phyloP scores from a whole-genome alignment of 2,113 vertebrate species.

The Formicarius rufipectus region DNA sequence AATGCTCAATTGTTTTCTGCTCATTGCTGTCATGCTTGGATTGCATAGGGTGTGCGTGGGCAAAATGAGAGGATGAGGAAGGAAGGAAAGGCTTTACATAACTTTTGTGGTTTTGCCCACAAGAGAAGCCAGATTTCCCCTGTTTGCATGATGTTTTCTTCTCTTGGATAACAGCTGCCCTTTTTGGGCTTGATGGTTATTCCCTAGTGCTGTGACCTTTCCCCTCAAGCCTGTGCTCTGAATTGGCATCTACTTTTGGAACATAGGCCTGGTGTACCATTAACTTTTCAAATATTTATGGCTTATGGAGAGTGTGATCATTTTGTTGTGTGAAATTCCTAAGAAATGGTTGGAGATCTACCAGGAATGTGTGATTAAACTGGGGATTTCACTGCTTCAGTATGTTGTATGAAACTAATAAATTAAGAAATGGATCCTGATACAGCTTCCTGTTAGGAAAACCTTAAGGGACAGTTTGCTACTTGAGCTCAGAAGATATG shows the following conservation, averaged over 20 bases:
- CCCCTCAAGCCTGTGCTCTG: background rate
- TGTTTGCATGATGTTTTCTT: background rate
- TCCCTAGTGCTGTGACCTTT: background rate
- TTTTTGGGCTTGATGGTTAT: background rate
- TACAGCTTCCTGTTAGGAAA: background rate
- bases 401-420: background rate
- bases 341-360: background rate
- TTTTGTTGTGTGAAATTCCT: background rate
- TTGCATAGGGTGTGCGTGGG: background rate
- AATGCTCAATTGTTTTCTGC: background rate
- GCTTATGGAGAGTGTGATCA: background rate
- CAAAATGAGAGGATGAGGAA: background rate
- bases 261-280: background rate
- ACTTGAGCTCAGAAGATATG: background rate
- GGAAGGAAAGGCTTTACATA: conserved; percentile 21
- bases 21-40: background rate
- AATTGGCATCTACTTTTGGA: background rate
- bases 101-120: conserved; percentile 49
- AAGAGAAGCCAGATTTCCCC: background rate
- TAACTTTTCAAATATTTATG: background rate
- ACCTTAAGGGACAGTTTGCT: background rate
- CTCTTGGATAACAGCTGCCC: background rate
- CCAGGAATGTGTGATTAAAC: background rate
- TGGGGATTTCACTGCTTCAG: background rate
- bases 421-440: background rate